Base-by-base conservation (phyloP, 2,888 invertebrate genomes). In the Xiphydria camelus region DNA sequence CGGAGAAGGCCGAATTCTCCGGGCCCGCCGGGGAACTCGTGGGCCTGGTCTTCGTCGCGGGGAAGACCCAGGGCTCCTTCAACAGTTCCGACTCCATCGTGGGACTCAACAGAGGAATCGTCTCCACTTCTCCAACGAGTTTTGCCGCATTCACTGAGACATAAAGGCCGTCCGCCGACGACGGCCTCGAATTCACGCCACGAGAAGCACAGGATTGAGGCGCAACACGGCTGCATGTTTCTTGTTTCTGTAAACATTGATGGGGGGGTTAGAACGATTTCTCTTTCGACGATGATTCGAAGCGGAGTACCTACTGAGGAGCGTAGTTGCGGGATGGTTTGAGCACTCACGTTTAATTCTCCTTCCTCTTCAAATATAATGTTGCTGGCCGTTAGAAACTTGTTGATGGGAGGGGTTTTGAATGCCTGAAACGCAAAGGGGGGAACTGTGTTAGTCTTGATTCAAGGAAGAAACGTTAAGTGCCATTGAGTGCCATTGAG, bases 351-450 rank as follows among this genome's bases (percentile, higher is more conserved):
- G 59, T 62, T 66, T 51, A 59, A 54, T 57, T 65, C 62, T 47
- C 67, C 70, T 67, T 62, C 63, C 63, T 68, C 59, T 62, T 68
- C 72, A 68, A 69, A 61, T 62, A 71, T 68, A 75, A 75, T 75
- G 72, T 70, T 75, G 75, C 66, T 73, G 64, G 73, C 66, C 70
- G 69, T 73, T 64, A 62, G 61, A 57, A 66, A 64, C 62, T 73
- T 47, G 62, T 57, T 56, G 49, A 68, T 64, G 61, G 73, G 73
- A 75, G 75, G 75, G 73, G 71, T 74, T 70, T 61, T 70, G 67
- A 53, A 65, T 59, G 50, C 71, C 74, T 74, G 47, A 1, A 58
- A 49, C 35, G 47, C 38, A 22, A 41, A 15, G 25, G 23, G 34
- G 40, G 36, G 40, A 35, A 34, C 18, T 4, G 23, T 12, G 4